These are phyloP conservation scores for Lepilemur ruficaudatus DNA, from an alignment of 2,797 vertebrate genomes.

Conservation along the genomic window DNA sequence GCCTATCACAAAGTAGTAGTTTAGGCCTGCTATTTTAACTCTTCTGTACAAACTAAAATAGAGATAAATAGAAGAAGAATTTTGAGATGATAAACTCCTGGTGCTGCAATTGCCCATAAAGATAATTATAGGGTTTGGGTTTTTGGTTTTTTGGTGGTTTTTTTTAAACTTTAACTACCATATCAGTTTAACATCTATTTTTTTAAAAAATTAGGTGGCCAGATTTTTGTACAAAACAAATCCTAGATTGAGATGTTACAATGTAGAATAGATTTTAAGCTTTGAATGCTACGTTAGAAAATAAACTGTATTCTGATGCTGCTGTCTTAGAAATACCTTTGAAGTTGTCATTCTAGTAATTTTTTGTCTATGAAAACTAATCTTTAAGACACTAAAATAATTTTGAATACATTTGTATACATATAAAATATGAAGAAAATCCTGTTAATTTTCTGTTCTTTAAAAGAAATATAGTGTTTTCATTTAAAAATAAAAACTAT, in stretches of 20 bases:
- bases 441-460: constrained; percentile 5
- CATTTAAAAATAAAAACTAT: background rate
- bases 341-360: constrained; percentile 10
- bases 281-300: constrained; percentile 43
- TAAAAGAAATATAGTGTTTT: constrained; percentile 28
- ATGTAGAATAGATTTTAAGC: constrained; percentile 45
- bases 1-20: background rate
- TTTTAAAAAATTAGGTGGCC: background rate
- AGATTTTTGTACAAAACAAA: constrained; percentile 42
- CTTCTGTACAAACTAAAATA: constrained; percentile 26
- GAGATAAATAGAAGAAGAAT: background rate
- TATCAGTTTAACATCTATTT: constrained; percentile 42
- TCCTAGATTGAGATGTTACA: background rate
- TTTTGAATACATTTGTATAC: constrained; percentile 37
- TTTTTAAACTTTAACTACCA: constrained; percentile 8
- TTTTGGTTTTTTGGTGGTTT: background rate
- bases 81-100: constrained; percentile 37
- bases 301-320: constrained; percentile 22
- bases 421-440: constrained; percentile 23
- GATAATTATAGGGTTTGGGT: constrained; percentile 21
- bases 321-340: constrained; percentile 37
- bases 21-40: background rate
- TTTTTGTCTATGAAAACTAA: constrained; percentile 39
- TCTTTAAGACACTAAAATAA: constrained; percentile 18
- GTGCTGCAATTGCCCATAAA: constrained; percentile 23